A percentile compares a stretch with the other conserved stretches of the same genome.
Evolutionary conservation across 2,888 invertebrate species (phyloP).

Genomic region (Germaria angustata): DNA sequence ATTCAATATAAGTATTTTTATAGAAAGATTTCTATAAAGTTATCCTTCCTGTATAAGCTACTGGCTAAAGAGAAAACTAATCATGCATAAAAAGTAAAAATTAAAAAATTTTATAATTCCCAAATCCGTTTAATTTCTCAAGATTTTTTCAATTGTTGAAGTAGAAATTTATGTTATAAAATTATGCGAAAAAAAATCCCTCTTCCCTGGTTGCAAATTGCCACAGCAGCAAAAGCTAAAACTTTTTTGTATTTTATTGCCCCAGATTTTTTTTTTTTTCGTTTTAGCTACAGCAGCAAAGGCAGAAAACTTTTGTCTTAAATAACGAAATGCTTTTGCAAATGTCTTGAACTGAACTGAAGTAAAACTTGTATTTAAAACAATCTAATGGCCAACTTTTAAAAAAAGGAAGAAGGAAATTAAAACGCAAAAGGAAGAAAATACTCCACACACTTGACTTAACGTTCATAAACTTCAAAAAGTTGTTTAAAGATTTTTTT

Average conservation of each 20-base stretch:
- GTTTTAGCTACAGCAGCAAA: neutral
- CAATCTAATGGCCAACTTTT: conserved; percentile 42
- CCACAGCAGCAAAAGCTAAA: conserved; percentile 36
- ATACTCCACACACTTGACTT: conserved; percentile 51
- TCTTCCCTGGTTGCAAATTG: conserved; percentile 30
- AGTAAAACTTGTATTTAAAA: conserved; percentile 52
- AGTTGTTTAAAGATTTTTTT: conserved; percentile 52
- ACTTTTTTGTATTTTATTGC: conserved; percentile 23
- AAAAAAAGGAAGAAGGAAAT: conserved; percentile 21
- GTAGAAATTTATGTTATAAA: neutral
- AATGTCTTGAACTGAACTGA: conserved; percentile 43
- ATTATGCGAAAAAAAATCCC: neutral
- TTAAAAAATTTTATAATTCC: conserved; percentile 28
- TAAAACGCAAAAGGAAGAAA: conserved; percentile 2
- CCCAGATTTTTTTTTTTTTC: neutral
- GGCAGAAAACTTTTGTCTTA: conserved; percentile 46
- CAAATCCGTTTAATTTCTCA: conserved; percentile 25
- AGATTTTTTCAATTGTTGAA: conserved; percentile 12
- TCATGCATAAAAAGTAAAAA: conserved; percentile 11
- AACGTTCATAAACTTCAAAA: conserved; percentile 60
- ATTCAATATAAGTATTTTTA: too few species aligned
- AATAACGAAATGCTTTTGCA: conserved; percentile 48
- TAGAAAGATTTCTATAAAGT: too few species aligned
- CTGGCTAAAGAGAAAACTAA: neutral
- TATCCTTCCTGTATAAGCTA: too few species aligned